Percentiles rank a stretch among this genome's conserved stretches.
Conservation (phyloP, 2,797 vertebrate genomes). For the Natrix natrix region DNA sequence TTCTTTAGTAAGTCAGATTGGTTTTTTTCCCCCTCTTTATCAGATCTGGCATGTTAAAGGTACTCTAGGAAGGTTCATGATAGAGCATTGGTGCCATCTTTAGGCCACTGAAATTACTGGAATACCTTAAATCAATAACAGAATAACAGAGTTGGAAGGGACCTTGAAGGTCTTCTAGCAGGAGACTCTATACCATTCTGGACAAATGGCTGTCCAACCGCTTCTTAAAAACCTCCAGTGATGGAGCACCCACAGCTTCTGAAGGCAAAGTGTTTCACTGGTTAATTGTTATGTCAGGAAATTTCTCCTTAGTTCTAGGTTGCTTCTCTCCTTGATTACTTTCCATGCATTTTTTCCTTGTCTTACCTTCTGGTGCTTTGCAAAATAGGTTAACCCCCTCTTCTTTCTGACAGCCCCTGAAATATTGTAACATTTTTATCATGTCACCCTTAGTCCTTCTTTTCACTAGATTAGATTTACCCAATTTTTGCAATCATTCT, state of each 20-base stretch:
- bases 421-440: not conserved
- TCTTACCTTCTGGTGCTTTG: not conserved
- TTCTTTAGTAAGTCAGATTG: not conserved
- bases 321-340: not conserved
- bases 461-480: not conserved
- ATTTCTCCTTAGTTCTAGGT: not conserved
- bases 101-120: not conserved
- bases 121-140: not conserved
- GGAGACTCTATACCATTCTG: not conserved
- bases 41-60: not conserved
- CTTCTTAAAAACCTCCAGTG: not conserved
- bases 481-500: too few species aligned
- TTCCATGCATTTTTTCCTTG: not conserved
- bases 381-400: not conserved
- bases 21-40: not conserved
- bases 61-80: not conserved
- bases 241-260: not conserved
- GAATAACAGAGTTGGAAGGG: not conserved
- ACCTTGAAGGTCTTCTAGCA: not conserved
- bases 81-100: not conserved
- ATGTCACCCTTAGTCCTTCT: not conserved
- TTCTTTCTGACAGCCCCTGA: not conserved
- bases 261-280: not conserved
- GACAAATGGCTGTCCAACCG: not conserved
- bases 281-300: not conserved